Evolutionary conservation across 2,888 invertebrate species (phyloP).

Genomic region (Heteromurus nitidus): DNA sequence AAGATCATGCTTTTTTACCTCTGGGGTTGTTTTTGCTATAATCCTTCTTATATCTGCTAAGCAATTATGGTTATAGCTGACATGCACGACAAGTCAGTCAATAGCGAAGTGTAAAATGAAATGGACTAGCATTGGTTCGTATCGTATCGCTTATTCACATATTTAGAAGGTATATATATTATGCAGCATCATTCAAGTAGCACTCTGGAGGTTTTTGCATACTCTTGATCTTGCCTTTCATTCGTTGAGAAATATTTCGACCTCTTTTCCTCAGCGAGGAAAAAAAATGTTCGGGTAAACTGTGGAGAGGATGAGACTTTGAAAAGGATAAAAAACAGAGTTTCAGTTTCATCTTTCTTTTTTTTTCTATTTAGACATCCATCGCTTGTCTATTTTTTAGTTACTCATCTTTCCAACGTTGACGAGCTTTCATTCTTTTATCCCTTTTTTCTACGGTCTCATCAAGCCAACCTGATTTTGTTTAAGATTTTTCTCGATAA

Average conservation of each 20-base stretch:
- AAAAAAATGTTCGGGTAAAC: conserved; percentile 59
- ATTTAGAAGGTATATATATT: no score
- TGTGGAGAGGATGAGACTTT: conserved; percentile 22
- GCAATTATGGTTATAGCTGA: no score
- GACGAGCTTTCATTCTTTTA: neutral
- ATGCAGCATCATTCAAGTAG: no score
- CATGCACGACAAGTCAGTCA: no score
- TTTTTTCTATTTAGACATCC: neutral
- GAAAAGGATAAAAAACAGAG: conserved; percentile 8
- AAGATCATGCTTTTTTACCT: no score
- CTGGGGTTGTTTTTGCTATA: no score
- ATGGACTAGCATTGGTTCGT: no score
- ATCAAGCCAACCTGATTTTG: conserved; percentile 33
- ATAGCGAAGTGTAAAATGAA: no score
- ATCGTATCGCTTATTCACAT: no score
- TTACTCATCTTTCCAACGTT: neutral
- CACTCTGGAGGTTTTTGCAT: conserved; percentile 34
- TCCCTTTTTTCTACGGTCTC: conserved; percentile 13
- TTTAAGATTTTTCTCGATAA: conserved; percentile 8
- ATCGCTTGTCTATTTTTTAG: neutral
- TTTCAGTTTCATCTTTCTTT: neutral
- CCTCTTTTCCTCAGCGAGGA: conserved; percentile 15
- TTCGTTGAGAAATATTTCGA: conserved; percentile 10
- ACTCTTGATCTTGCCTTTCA: conserved; percentile 22
- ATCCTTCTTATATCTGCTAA: no score